Conservation (phyloP, 2,113 vertebrate species). For the Aegotheles bennettii region DNA sequence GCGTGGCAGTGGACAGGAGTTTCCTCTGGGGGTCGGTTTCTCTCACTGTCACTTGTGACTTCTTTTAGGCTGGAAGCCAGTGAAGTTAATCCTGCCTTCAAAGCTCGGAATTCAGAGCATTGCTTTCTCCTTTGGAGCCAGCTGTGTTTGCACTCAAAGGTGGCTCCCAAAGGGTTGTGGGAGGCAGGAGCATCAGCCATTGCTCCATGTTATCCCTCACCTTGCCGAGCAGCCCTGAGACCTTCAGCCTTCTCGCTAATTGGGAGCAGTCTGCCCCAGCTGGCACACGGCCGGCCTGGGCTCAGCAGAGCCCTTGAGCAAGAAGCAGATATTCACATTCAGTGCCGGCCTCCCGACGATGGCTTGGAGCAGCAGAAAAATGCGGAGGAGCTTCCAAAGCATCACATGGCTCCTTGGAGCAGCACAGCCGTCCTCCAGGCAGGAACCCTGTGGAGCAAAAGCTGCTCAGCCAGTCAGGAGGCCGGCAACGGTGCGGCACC, state of each 20-base stretch:
- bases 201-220: background rate
- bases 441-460: background rate
- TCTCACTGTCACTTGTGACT: background rate
- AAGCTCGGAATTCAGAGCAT: background rate
- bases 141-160: background rate
- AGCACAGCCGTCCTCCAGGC: background rate
- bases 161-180: background rate
- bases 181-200: background rate
- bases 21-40: background rate
- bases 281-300: background rate
- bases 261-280: background rate
- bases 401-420: constrained; percentile 30
- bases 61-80: background rate
- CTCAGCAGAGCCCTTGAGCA: background rate
- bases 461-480: background rate
- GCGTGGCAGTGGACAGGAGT: background rate
- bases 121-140: background rate
- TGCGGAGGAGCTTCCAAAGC: constrained; percentile 23
- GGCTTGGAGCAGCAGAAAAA: constrained; percentile 42
- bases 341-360: background rate
- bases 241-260: background rate
- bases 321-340: background rate
- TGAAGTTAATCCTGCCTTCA: background rate
- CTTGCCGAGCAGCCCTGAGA: background rate
- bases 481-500: background rate